phyloP scores from a whole-genome alignment of 2,888 invertebrate genomes.

The Blastobasis adustella region DNA sequence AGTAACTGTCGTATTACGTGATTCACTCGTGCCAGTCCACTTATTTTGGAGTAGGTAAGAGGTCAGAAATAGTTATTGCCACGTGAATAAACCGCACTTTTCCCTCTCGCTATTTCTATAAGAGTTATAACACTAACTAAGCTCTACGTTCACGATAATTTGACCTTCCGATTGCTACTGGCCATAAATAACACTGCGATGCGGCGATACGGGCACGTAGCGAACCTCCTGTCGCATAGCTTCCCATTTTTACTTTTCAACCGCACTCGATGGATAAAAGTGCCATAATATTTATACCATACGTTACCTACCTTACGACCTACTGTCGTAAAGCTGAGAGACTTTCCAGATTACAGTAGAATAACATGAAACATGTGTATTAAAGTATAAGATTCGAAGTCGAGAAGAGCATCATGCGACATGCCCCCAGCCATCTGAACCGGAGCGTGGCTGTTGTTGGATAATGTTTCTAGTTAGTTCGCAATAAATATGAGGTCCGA shows the following conservation, averaged over 20 bases:
- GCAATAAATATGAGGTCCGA: conserved; percentile 67
- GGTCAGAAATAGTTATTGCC: no score
- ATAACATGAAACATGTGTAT: conserved; percentile 37
- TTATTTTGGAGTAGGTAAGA: no score
- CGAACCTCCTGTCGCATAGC: conserved; percentile 29
- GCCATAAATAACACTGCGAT: conserved; percentile 33
- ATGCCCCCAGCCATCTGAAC: conserved; percentile 48
- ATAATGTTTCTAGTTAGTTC: conserved; percentile 70
- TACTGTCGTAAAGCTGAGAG: conserved; percentile 57
- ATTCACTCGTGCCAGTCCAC: no score
- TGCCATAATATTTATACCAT: conserved; percentile 73
- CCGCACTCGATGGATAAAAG: conserved; percentile 61
- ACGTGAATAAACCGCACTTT: no score
- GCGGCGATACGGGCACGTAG: conserved; percentile 24
- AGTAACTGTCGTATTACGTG: no score
- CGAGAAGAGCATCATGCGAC: conserved; percentile 28
- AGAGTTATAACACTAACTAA: no score
- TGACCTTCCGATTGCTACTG: conserved; percentile 38
- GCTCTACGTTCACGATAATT: conserved; percentile 28
- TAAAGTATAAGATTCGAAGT: conserved; percentile 47
- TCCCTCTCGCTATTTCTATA: no score
- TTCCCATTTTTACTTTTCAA: conserved; percentile 61
- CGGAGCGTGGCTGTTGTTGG: conserved; percentile 51
- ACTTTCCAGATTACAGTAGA: conserved; percentile 42
- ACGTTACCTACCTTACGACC: conserved; percentile 68